Evolutionary conservation across 1,140 invertebrate species (phyloP), one percentile per base, ranked within the genome.

Genomic region (Zaprionus capensis): DNA sequence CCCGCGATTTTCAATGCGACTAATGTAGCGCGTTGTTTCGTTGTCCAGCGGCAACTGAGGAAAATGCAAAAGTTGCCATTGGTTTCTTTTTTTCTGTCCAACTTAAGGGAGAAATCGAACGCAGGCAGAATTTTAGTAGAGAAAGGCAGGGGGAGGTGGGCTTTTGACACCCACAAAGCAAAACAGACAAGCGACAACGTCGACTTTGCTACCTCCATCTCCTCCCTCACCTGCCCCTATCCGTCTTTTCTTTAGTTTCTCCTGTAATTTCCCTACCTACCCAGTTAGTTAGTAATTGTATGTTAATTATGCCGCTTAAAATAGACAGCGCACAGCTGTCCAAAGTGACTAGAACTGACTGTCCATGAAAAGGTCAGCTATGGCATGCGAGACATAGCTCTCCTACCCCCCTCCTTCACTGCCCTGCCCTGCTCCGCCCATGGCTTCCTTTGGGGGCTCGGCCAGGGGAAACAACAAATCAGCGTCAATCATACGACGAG

Each of bases 261-360:
- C 20, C 66, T 66, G 24, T 41, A 66, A 57, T 66, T 28, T 41
- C 41, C 59, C 41, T 17, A 6, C 41, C 67, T 38, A 41, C 24
- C 41, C 41, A 38, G 36, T 67, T 65, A 49, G 77, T 69, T 76
- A 62, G 69, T 76, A 86, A 86, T 87, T 87, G 76, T 76, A 86
- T 71, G 80, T 87, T 87, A 87, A 86, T 87, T 87, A 80, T 80
- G 83, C 70, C 64, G 57, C 64, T 87, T 78, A 66, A 86, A 80
- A 80, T 87, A 80, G 80, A 70, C 49, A 53, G 22, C 46, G 22
- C 46, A 41, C 14, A 51, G 44, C 26, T 65, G 24, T 46, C 69
- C 41, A 61, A 65, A 44, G 20, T 24, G 26, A 38, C 51, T 44
- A 76, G 56, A 38, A 22, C 26, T 65, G 71, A 59, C 71, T 59